Conservation (phyloP, 1,140 invertebrate species). For the Drosophila quadrilineata region DNA sequence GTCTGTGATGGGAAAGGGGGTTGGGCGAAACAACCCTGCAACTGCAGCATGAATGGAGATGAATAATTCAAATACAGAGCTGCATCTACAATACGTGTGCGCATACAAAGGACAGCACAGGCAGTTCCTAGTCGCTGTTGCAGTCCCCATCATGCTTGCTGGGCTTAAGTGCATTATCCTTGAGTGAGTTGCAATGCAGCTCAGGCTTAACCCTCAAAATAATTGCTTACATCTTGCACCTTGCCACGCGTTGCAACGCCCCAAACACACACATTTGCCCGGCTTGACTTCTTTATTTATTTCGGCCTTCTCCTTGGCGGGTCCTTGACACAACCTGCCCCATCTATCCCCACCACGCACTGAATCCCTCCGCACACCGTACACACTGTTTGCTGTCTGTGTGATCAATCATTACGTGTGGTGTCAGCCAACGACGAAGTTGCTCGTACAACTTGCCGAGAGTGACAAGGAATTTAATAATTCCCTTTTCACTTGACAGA, state of each 20-base stretch:
- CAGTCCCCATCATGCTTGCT: constrained; percentile 1
- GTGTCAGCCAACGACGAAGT: background rate
- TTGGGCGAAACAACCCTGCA: constrained; percentile 19
- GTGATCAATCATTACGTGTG: constrained; percentile 27
- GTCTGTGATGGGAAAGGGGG: too few relatives aligned
- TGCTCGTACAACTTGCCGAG: background rate
- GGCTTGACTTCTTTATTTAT: background rate
- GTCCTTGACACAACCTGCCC: background rate
- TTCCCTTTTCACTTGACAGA: background rate
- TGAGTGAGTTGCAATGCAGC: constrained; percentile 30
- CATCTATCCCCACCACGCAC: too few relatives aligned
- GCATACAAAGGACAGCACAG: constrained; percentile 5
- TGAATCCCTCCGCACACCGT: background rate
- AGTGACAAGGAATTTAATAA: constrained; percentile 16
- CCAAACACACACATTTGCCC: too few relatives aligned
- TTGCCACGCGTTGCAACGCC: background rate
- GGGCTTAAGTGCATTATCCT: constrained; percentile 45
- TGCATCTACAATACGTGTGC: constrained; percentile 18
- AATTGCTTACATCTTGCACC: constrained; percentile 26
- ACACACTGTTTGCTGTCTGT: background rate
- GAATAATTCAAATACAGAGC: constrained; percentile 61
- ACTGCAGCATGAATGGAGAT: constrained; percentile 40
- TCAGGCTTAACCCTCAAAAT: constrained; percentile 24
- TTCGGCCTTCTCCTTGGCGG: background rate
- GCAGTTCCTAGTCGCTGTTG: constrained; percentile 8